These are phyloP conservation scores for Catostylus mosaicus DNA, from an alignment of 30 jellyfish, hydroid and myxozoan species.

Conservation along the genomic window DNA sequence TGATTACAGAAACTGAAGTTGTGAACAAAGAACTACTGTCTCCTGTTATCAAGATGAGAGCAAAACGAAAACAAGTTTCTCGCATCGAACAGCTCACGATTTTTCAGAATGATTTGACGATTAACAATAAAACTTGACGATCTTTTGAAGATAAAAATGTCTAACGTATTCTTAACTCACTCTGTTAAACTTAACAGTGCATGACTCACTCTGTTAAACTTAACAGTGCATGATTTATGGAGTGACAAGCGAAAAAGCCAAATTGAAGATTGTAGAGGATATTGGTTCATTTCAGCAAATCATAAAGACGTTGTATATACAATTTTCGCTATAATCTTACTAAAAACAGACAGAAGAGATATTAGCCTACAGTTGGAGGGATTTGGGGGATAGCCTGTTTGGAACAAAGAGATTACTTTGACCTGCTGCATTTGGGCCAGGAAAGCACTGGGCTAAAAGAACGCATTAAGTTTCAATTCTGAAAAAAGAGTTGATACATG, in stretches of 20 bases:
- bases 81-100: not conserved
- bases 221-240: slow-evolving; percentile 30
- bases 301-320: too few relatives aligned
- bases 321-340: too few relatives aligned
- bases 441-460: too few relatives aligned
- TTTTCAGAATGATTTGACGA: slow-evolving; percentile 4
- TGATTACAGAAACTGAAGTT: slow-evolving; percentile 14
- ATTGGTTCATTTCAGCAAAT: not conserved
- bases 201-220: slow-evolving; percentile 24
- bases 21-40: not conserved
- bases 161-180: slow-evolving; percentile 3
- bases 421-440: too few relatives aligned
- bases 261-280: slow-evolving; percentile 3
- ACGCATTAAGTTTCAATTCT: too few relatives aligned
- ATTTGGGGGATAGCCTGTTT: too few relatives aligned
- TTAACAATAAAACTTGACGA: not conserved
- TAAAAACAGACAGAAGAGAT: too few relatives aligned
- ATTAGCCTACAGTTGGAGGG: too few relatives aligned
- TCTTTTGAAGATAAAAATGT: not conserved
- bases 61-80: not conserved
- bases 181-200: slow-evolving; percentile 36
- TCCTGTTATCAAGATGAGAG: too few relatives aligned
- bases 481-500: too few relatives aligned
- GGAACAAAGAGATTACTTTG: too few relatives aligned
- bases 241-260: not conserved